phyloP scores from a whole-genome alignment of 2,797 vertebrate species.

The Premnoplex brunnescens region DNA sequence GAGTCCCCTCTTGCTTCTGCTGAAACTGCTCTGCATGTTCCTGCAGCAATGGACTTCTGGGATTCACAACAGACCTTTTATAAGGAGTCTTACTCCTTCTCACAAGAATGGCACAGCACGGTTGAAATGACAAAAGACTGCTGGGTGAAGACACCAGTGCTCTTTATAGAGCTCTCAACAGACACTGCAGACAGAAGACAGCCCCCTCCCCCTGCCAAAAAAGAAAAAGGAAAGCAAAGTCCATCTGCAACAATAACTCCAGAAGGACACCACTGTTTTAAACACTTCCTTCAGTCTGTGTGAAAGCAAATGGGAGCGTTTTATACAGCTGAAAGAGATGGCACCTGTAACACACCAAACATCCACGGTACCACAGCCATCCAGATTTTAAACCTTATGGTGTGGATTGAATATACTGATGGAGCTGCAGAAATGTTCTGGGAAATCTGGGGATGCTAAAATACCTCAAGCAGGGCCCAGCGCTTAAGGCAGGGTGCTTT shows the following conservation, averaged over 20 bases:
- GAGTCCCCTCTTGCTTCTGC: background rate
- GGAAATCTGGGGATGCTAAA: background rate
- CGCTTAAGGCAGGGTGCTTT: background rate
- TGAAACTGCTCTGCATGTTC: background rate
- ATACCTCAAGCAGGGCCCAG: fast-evolving
- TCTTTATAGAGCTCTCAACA: background rate
- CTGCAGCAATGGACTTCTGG: background rate
- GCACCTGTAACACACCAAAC: background rate
- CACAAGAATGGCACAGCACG: background rate
- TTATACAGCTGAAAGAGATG: background rate
- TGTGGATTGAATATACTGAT: fast-evolving
- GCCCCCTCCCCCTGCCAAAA: background rate
- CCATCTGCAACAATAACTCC: background rate
- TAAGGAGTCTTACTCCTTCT: background rate
- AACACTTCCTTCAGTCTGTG: background rate
- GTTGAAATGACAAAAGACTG: background rate
- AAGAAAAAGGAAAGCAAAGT: background rate
- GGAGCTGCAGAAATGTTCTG: background rate
- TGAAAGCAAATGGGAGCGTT: background rate
- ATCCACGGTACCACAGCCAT: fast-evolving
- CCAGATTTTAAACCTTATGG: background rate
- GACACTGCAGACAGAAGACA: background rate
- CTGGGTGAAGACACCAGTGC: background rate
- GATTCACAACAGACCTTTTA: background rate
- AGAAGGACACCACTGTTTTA: background rate